Evolutionary conservation across 2,797 vertebrate species (phyloP).

Genomic region (Morus bassanus): DNA sequence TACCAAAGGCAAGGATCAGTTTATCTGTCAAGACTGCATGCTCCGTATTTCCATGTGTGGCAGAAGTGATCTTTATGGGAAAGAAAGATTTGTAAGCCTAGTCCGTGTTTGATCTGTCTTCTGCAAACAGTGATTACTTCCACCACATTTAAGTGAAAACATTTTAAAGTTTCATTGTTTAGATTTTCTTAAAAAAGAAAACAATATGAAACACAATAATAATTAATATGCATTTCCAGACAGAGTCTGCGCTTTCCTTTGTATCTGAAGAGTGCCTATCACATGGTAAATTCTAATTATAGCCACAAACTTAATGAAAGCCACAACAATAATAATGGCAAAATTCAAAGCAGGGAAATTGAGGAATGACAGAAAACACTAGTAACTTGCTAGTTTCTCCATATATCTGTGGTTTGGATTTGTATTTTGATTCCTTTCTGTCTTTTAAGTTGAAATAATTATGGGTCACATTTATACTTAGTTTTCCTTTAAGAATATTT

Average conservation of each 20-base stretch:
- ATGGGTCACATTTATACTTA: not conserved
- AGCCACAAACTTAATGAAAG: not conserved
- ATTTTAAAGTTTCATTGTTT: conserved; percentile 11
- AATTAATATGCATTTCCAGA: not conserved
- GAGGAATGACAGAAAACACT: not conserved
- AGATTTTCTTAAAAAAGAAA: conserved; percentile 7
- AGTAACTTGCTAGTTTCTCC: not conserved
- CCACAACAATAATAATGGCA: not conserved
- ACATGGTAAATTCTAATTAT: not conserved
- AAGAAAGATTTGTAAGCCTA: conserved; percentile 40
- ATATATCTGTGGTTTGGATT: not conserved
- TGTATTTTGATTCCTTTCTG: not conserved
- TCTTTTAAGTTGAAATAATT: not conserved
- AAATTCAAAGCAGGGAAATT: not conserved
- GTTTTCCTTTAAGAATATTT: not conserved
- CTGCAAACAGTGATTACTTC: conserved; percentile 31
- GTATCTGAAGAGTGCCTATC: not conserved
- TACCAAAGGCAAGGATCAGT: conserved; percentile 21
- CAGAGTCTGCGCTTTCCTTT: not conserved
- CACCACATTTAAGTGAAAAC: conserved; percentile 20
- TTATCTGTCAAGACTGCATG: not conserved
- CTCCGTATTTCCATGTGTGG: conserved; percentile 22
- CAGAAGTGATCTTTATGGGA: conserved; percentile 12
- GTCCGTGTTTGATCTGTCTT: conserved; percentile 3
- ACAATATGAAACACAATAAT: not conserved